These are phyloP conservation scores for Campaea margaritaria DNA, from an alignment of 2,888 invertebrate species.

Conservation along the genomic window DNA sequence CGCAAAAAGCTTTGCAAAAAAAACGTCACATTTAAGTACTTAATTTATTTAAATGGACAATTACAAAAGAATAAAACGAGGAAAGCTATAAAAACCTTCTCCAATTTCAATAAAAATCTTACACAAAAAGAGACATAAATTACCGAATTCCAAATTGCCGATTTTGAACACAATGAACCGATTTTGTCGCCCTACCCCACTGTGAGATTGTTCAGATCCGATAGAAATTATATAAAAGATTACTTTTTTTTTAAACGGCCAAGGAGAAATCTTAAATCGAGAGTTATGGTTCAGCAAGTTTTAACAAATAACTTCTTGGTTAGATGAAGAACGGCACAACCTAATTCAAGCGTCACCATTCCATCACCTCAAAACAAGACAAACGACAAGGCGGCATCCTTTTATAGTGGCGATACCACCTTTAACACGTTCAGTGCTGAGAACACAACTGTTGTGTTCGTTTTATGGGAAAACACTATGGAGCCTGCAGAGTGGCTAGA, in stretches of 20 bases:
- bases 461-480: too few relatives aligned
- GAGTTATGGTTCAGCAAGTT: constrained; percentile 9
- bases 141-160: constrained; percentile 38
- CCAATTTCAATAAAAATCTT: constrained; percentile 26
- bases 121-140: constrained; percentile 37
- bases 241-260: constrained; percentile 20
- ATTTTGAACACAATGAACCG: constrained; percentile 35
- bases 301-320: too few relatives aligned
- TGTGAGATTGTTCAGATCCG: constrained; percentile 29
- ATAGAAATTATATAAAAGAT: constrained; percentile 34
- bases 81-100: constrained; percentile 8
- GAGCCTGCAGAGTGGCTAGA: too few relatives aligned
- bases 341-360: too few relatives aligned
- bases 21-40: neutral
- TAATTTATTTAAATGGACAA: neutral
- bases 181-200: constrained; percentile 30
- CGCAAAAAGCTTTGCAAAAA: too few relatives aligned
- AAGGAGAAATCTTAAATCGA: neutral
- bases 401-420: too few relatives aligned
- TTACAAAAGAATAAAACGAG: constrained; percentile 6
- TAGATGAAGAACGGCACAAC: too few relatives aligned
- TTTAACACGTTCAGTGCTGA: too few relatives aligned
- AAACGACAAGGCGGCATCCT: too few relatives aligned
- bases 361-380: too few relatives aligned
- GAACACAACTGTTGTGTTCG: too few relatives aligned